Evolutionary conservation across 2,797 vertebrate species (phyloP).

Genomic region (Chiloscyllium punctatum): DNA sequence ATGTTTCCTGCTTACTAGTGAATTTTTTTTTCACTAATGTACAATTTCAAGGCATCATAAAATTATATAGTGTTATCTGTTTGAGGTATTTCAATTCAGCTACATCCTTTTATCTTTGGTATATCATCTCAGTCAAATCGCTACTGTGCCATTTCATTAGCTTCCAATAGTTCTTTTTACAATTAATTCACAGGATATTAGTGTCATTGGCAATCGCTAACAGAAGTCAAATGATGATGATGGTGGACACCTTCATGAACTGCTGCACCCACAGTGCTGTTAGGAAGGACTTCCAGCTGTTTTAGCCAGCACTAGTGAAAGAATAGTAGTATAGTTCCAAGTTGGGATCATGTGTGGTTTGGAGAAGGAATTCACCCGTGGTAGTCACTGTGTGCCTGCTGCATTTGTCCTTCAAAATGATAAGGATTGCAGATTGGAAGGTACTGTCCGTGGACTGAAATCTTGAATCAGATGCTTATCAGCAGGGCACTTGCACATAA

Average conservation of each 20-base stretch:
- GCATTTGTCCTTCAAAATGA: not conserved
- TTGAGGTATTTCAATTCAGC: not conserved
- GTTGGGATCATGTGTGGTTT: not conserved
- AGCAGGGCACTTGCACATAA: not conserved
- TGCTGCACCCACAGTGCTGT: not conserved
- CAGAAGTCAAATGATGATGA: too few relatives aligned
- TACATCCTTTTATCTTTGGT: not conserved
- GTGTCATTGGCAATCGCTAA: not conserved
- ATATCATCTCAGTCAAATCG: not conserved
- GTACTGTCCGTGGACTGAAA: not conserved
- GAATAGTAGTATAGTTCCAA: not conserved
- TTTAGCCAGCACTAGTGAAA: not conserved
- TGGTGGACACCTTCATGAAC: too few relatives aligned
- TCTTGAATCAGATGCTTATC: too few relatives aligned
- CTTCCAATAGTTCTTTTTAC: not conserved
- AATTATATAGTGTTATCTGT: not conserved
- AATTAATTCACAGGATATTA: too few relatives aligned
- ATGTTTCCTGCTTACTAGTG: not conserved
- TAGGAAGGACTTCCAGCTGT: not conserved
- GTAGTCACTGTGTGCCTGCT: too few relatives aligned
- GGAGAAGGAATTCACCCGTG: not conserved
- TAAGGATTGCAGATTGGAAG: not conserved
- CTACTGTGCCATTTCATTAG: not conserved
- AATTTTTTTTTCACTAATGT: not conserved
- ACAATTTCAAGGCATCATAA: not conserved